phyloP scores from a whole-genome alignment of 1,140 invertebrate species.

The Drosophila sechellia region DNA sequence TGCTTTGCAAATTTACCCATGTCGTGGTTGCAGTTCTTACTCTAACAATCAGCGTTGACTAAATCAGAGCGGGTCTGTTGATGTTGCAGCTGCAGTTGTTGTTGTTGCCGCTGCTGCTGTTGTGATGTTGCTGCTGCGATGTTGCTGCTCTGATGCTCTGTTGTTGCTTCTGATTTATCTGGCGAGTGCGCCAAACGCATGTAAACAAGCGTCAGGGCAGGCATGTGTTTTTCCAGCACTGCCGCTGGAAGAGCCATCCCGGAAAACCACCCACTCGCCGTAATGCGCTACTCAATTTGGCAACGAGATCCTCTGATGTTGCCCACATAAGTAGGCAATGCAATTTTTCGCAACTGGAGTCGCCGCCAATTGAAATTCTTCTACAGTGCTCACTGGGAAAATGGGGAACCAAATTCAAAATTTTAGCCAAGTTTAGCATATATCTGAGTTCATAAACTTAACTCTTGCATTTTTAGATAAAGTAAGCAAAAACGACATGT shows the following conservation, averaged over 20 bases:
- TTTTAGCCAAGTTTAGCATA: no score
- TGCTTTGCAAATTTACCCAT: conserved; percentile 56
- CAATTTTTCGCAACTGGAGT: conserved; percentile 34
- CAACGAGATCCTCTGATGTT: conserved; percentile 4
- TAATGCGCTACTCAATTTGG: conserved; percentile 15
- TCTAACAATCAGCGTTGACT: conserved; percentile 31
- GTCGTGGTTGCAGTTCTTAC: conserved; percentile 18
- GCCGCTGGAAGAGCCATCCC: not conserved
- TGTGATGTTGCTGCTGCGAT: conserved; percentile 4
- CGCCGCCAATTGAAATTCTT: not conserved
- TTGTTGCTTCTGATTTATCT: conserved; percentile 73
- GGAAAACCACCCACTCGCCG: conserved; percentile 4
- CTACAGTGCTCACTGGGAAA: not conserved
- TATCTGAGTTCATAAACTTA: no score
- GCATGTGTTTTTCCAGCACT: conserved; percentile 28
- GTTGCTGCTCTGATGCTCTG: conserved; percentile 21
- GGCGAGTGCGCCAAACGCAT: conserved; percentile 74
- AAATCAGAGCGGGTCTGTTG: conserved; percentile 24
- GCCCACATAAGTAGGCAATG: conserved; percentile 69
- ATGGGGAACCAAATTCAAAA: no score
- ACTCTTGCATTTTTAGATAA: no score
- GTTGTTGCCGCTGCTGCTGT: conserved; percentile 8
- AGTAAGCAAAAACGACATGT: no score
- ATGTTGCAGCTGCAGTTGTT: conserved; percentile 22
- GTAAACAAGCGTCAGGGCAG: conserved; percentile 65